Percentiles rank a stretch among this genome's conserved stretches.
phyloP scores from a whole-genome alignment of 2,888 invertebrate species.

The Melieria crassipennis region DNA sequence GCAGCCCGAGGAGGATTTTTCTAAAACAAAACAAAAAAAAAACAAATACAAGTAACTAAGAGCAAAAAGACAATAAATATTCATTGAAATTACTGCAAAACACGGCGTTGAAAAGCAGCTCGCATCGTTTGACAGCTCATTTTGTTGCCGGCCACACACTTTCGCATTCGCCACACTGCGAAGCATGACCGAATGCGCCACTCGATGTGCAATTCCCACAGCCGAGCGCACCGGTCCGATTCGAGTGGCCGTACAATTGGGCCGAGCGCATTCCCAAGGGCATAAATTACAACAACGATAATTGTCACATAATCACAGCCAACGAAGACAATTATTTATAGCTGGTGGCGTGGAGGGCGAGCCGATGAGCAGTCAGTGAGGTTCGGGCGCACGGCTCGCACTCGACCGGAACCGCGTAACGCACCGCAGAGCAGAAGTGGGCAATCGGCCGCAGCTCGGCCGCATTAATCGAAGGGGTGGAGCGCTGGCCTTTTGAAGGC shows the following conservation, averaged over 20 bases:
- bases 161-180: constrained; percentile 46
- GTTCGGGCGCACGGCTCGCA: constrained; percentile 4
- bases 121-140: not conserved
- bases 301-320: constrained; percentile 56
- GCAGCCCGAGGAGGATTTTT: constrained; percentile 62
- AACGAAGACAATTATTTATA: constrained; percentile 50
- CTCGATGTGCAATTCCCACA: constrained; percentile 24
- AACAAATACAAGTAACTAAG: constrained; percentile 25
- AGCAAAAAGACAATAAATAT: constrained; percentile 24
- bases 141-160: constrained; percentile 36
- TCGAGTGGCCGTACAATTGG: not conserved
- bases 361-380: not conserved
- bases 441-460: constrained; percentile 16
- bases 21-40: constrained; percentile 46
- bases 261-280: not conserved
- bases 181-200: not conserved
- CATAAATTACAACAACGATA: constrained; percentile 45
- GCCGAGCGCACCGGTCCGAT: not conserved
- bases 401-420: constrained; percentile 46
- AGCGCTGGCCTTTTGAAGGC: constrained; percentile 48
- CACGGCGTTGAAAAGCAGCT: not conserved
- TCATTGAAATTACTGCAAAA: not conserved
- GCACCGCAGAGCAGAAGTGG: constrained; percentile 43
- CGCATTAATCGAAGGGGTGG: constrained; percentile 61
- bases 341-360: constrained; percentile 38